Base-by-base conservation (phyloP, 2,113 vertebrate genomes). In the Hypomesus transpacificus region DNA sequence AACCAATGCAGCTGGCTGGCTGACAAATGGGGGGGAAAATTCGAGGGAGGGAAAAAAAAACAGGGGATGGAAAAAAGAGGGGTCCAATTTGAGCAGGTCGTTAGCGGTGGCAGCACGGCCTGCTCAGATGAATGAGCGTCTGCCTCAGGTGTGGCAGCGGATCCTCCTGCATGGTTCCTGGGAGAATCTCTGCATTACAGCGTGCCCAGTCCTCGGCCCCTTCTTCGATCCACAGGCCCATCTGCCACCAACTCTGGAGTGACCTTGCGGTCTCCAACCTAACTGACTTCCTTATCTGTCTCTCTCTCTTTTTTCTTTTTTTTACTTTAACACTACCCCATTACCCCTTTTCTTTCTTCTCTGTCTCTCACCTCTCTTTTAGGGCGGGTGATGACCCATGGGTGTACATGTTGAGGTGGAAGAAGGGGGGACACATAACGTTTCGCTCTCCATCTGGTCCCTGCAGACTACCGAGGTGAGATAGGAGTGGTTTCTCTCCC, bases 1-100 rank as follows among this genome's bases (percentile, higher is more conserved):
- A 24, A 24, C n/a, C 58, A 60, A 60, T 24, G 58, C 58, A 60
- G 58, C 58, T 60, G 58, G 58, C 58, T 60, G 58, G n/a, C 58
- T 60, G 58, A 60, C 58, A 60, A 60, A 60, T 60, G 58, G 21
- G 21, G n/a, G 58, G 54, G n/a, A 18, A 18, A 2, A 57, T 17
- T 57, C n/a, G 16, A 20, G 8, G n/a, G 54, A 57, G 54, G 54
- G n/a, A n/a, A 24, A 60, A 59, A 24, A 60, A 24, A 20, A 24
- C 18, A 60, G 21, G 1, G 58, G 21, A 21, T 13, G 13, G 58
- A 21, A 24, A 24, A 20, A 60, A 22, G 13, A 60, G 58, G 21
- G 58, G n/a, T 22, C 58, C 58, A 22, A 60, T 60, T 60, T 60
- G 58, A 60, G 21, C 58, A 21, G 58, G 58, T 60, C 58, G 21